phyloP scores from a whole-genome alignment of 2,888 invertebrate species.

The Mythimna ferrago region DNA sequence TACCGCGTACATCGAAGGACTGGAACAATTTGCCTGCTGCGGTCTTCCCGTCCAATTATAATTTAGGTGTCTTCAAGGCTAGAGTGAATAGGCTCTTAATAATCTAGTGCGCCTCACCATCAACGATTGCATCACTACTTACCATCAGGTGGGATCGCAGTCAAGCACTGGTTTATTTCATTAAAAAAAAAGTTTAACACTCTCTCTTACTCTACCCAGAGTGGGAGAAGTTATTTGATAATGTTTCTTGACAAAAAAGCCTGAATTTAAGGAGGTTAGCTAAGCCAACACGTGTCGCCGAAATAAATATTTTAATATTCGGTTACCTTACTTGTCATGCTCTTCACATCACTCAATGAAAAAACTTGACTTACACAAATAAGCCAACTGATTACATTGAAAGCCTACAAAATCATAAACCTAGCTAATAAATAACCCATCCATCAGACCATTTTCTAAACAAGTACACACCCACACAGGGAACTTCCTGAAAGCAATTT shows the following conservation, averaged over 20 bases:
- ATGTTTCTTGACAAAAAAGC: too few species aligned
- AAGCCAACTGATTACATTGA: constrained; percentile 4
- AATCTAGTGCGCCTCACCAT: too few species aligned
- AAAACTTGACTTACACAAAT: constrained; percentile 8
- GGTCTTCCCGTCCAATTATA: too few species aligned
- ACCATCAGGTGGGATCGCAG: too few species aligned
- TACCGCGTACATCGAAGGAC: too few species aligned
- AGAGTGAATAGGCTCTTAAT: too few species aligned
- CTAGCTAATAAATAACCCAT: constrained; percentile 25
- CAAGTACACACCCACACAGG: constrained; percentile 44
- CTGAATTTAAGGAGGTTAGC: background rate
- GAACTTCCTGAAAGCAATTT: constrained; percentile 57
- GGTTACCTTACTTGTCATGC: background rate
- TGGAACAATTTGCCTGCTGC: too few species aligned
- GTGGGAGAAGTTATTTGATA: background rate
- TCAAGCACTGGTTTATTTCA: too few species aligned
- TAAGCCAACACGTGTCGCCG: background rate
- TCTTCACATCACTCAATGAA: background rate
- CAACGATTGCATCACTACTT: too few species aligned
- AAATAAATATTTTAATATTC: background rate
- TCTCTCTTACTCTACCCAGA: too few species aligned
- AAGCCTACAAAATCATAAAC: constrained; percentile 37
- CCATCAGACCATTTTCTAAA: constrained; percentile 25
- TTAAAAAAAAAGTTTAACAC: too few species aligned
- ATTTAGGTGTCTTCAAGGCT: too few species aligned